These are phyloP conservation scores for Lutraria rhynchaena DNA, from an alignment of 1,140 invertebrate species.

Conservation along the genomic window DNA sequence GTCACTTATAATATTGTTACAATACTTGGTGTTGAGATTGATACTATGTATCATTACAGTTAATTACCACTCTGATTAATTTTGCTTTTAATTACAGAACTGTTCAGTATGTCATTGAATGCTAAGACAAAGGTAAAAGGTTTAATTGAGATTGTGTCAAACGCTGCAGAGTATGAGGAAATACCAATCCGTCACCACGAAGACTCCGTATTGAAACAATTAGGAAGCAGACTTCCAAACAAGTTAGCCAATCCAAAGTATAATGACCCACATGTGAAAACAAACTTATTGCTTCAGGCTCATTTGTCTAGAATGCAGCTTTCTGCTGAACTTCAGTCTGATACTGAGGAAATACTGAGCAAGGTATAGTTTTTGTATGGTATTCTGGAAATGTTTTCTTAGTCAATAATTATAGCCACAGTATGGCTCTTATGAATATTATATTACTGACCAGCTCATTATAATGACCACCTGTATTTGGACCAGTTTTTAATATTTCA, in stretches of 20 bases:
- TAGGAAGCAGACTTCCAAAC: constrained; percentile 91
- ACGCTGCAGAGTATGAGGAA: constrained; percentile 97
- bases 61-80: too few species aligned
- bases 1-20: too few species aligned
- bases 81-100: constrained; percentile 90
- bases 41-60: too few species aligned
- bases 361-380: constrained; percentile 85
- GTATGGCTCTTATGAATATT: too few species aligned
- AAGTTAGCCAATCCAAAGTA: constrained; percentile 89
- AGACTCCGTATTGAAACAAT: constrained; percentile 91
- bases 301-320: constrained; percentile 97
- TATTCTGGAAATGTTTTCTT: too few species aligned
- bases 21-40: too few species aligned
- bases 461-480: too few species aligned
- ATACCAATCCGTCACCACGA: constrained; percentile 98
- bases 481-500: too few species aligned
- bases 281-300: constrained; percentile 97
- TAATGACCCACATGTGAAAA: constrained; percentile 99
- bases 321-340: constrained; percentile 96
- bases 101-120: constrained; percentile 98
- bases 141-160: constrained; percentile 98
- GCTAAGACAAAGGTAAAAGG: constrained; percentile 99
- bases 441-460: too few species aligned
- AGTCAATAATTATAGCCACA: too few species aligned
- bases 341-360: constrained; percentile 95